Percentiles rank a stretch among this genome's conserved stretches.
Conservation (phyloP, 2,797 vertebrate genomes). For the Tadarida brasiliensis region DNA sequence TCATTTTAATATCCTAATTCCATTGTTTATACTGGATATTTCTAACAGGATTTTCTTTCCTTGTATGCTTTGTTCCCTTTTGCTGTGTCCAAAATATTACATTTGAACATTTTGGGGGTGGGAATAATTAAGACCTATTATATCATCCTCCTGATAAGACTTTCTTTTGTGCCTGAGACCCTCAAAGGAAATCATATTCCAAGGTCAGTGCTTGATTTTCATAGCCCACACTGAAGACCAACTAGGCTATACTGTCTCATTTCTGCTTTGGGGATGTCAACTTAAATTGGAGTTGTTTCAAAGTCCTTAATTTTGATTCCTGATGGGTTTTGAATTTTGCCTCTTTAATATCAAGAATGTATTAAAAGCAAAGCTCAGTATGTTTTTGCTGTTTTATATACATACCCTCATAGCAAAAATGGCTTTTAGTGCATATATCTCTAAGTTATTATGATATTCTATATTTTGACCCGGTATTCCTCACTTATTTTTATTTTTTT, state of each 20-base stretch:
- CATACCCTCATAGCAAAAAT: background rate
- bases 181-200: background rate
- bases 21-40: background rate
- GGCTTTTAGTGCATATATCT: background rate
- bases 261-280: background rate
- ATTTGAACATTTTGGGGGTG: background rate
- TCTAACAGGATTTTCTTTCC: background rate
- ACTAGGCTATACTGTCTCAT: fast-evolving
- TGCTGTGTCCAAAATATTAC: background rate
- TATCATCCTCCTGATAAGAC: background rate
- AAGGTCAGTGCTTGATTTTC: background rate
- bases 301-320: background rate
- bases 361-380: background rate
- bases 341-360: background rate
- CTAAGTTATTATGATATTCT: background rate
- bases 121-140: background rate
- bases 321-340: background rate
- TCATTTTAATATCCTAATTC: background rate
- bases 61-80: background rate
- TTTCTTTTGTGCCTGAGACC: background rate
- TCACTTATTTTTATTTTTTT: background rate
- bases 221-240: background rate
- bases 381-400: background rate
- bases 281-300: background rate
- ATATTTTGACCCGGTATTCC: background rate